These are phyloP conservation scores for sheep (Ovis aries) DNA, from an alignment of 2,113 vertebrate genomes.

Conservation along the genomic window ARS-UI_Ramb_v3.0 NC_056055.1:106670501-106671000, in stretches of 20 bases:
- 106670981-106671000: background rate
- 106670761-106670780: background rate
- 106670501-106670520: background rate
- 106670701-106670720: conserved; percentile 17
- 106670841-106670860: background rate
- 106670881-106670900: background rate
- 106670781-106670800: background rate
- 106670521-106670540: background rate
- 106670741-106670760: background rate
- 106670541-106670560: background rate
- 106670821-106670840: background rate
- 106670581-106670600: background rate
- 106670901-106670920: background rate
- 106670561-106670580: background rate
- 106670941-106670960: background rate
- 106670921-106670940: background rate
- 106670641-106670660: background rate
- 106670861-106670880: background rate
- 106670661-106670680: background rate
- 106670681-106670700: conserved; percentile 48
- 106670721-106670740: background rate
- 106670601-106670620: background rate
- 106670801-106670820: background rate
- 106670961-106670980: background rate
- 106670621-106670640: background rate